phyloP scores from a whole-genome alignment of 2,113 vertebrate genomes.

The Dasyprocta punctata region DNA sequence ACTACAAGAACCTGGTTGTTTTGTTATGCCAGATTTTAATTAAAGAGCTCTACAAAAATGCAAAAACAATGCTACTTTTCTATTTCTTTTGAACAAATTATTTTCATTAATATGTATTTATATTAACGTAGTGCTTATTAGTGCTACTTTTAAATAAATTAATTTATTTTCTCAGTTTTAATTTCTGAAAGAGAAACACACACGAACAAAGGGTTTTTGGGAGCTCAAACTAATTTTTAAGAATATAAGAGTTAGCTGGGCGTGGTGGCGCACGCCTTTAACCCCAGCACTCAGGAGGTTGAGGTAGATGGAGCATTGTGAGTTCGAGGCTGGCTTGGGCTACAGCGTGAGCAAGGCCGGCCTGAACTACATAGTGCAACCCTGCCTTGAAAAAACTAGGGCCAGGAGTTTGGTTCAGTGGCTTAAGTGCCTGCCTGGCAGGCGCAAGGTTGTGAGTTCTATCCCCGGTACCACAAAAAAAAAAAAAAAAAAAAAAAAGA shows the following conservation, averaged over 20 bases:
- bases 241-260: background rate
- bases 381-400: too few relatives aligned
- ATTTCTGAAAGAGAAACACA: constrained; percentile 51
- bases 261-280: too few relatives aligned
- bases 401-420: too few relatives aligned
- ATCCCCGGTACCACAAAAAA: too few relatives aligned
- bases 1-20: background rate
- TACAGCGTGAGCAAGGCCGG: too few relatives aligned
- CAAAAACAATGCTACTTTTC: background rate
- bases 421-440: too few relatives aligned
- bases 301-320: too few relatives aligned
- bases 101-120: constrained; percentile 3
- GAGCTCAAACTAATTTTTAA: background rate
- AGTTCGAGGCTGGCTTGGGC: too few relatives aligned
- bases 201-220: background rate
- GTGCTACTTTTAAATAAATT: constrained; percentile 19
- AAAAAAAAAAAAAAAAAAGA: too few relatives aligned
- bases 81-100: background rate
- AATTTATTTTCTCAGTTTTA: constrained; percentile 31
- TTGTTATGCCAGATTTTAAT: background rate
- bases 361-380: too few relatives aligned
- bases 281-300: too few relatives aligned
- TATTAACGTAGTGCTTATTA: background rate
- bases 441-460: too few relatives aligned
- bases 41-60: background rate